phyloP scores from a whole-genome alignment of 2,113 vertebrate species.

The Geococcyx californianus region DNA sequence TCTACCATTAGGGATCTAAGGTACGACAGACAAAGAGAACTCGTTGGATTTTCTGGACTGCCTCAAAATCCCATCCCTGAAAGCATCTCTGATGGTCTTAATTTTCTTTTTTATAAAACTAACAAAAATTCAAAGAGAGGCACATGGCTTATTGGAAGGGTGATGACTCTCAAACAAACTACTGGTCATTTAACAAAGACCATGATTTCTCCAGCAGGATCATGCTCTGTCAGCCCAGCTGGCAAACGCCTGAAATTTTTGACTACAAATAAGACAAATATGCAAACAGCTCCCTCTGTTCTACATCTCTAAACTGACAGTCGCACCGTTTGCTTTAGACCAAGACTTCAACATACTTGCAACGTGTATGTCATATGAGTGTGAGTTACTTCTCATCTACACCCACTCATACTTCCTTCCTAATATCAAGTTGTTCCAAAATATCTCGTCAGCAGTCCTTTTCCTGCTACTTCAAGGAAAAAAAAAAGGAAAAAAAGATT shows the following conservation, averaged over 20 bases:
- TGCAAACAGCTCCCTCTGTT: conserved; percentile 40
- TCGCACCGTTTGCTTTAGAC: conserved; percentile 54
- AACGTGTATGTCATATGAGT: conserved; percentile 69
- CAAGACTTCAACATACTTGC: conserved; percentile 39
- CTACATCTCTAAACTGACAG: conserved; percentile 22
- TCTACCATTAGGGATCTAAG: background rate
- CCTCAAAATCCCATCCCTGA: background rate
- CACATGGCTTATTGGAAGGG: background rate
- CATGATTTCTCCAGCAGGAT: background rate
- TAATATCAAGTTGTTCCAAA: conserved; percentile 77
- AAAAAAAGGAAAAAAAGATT: background rate
- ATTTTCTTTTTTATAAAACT: background rate
- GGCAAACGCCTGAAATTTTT: background rate
- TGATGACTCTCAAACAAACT: background rate
- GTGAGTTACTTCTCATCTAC: conserved; percentile 71
- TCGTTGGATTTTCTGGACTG: background rate
- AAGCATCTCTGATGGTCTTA: background rate
- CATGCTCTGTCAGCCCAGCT: background rate
- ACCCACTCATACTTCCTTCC: conserved; percentile 78
- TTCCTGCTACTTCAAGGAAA: conserved; percentile 55
- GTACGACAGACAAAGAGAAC: fast-evolving
- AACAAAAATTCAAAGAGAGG: background rate
- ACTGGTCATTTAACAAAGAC: background rate
- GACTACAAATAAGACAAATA: background rate
- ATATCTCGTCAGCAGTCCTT: conserved; percentile 72